These are phyloP conservation scores for Molothrus ater DNA, from an alignment of 2,797 vertebrate genomes.

Conservation along the genomic window DNA sequence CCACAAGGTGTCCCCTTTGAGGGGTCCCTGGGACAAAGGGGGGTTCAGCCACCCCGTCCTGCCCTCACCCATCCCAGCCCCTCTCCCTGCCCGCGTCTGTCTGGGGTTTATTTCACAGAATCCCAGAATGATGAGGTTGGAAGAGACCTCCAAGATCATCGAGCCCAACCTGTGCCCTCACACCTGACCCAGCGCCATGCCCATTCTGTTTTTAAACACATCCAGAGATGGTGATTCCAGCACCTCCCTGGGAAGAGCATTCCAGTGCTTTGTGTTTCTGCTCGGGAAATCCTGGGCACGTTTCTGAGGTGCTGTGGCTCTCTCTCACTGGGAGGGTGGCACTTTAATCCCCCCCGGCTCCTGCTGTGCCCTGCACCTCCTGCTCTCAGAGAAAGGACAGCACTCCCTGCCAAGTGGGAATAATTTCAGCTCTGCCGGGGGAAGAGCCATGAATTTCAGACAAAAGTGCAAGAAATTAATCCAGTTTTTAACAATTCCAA, in stretches of 20 bases:
- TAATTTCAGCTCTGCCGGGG: neutral
- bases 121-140: too few species aligned
- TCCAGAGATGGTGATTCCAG: too few species aligned
- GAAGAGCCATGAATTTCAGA: neutral
- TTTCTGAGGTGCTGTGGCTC: too few species aligned
- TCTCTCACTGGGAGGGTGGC: neutral
- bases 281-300: too few species aligned
- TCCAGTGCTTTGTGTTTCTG: too few species aligned
- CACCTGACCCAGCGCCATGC: too few species aligned
- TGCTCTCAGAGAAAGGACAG: neutral
- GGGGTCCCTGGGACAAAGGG: too few species aligned
- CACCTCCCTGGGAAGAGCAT: too few species aligned
- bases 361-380: neutral
- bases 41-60: neutral
- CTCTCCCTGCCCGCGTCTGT: fast-evolving
- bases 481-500: neutral
- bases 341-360: neutral
- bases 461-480: neutral
- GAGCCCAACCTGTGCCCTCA: fast-evolving
- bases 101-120: neutral
- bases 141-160: too few species aligned
- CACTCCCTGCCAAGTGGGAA: neutral
- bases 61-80: neutral
- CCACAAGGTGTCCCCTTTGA: neutral
- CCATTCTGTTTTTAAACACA: too few species aligned